phyloP scores from a whole-genome alignment of 30 jellyfish, hydroid and myxozoan species.

The Aurelia aurita complex sp. Pacific region DNA sequence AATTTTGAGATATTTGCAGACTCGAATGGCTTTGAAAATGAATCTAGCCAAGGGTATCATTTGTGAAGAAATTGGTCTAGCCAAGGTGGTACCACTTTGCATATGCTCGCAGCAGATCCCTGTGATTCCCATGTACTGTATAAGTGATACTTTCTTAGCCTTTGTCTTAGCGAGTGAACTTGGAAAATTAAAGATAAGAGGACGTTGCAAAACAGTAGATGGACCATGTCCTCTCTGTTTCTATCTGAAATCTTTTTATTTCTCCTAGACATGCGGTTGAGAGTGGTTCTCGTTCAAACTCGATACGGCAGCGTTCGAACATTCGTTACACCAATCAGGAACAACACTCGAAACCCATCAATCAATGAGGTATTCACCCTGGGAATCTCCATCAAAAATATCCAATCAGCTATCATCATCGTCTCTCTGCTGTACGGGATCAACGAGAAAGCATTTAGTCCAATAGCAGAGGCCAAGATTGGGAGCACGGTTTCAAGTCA shows the following conservation, averaged over 20 bases:
- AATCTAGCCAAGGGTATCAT: too few species aligned
- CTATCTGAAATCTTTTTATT: background rate
- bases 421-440: constrained; percentile 20
- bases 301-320: constrained; percentile 48
- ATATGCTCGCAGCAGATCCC: too few species aligned
- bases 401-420: background rate
- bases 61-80: too few species aligned
- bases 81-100: too few species aligned
- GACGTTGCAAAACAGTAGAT: background rate
- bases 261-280: constrained; percentile 18
- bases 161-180: too few species aligned
- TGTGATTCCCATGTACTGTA: too few species aligned
- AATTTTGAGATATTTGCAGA: too few species aligned
- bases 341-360: constrained; percentile 4
- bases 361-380: constrained; percentile 21
- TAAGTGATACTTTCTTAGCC: too few species aligned
- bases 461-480: constrained; percentile 28
- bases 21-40: too few species aligned
- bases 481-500: constrained; percentile 19
- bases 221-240: background rate
- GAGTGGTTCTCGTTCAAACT: constrained; percentile 20
- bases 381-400: constrained; percentile 15
- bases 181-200: too few species aligned
- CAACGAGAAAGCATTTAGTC: constrained; percentile 14
- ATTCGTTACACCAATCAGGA: constrained; percentile 12